Percentiles rank a stretch among this genome's conserved stretches.
These are phyloP conservation scores for Neelides folsomi DNA, from an alignment of 2,888 invertebrate species.

Conservation along the genomic window DNA sequence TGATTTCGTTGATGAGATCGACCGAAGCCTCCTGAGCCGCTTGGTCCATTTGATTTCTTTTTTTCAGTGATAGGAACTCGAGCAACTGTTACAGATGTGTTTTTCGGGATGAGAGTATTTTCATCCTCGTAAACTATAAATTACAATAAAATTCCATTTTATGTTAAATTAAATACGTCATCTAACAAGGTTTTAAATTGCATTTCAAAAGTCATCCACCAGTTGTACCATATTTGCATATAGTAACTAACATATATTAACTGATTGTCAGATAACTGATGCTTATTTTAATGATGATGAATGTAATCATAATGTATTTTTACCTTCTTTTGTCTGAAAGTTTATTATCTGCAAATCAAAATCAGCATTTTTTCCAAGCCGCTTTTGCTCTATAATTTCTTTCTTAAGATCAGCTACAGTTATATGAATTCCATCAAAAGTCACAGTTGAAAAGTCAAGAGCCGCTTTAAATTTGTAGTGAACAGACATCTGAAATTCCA, in stretches of 20 bases:
- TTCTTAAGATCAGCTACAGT: conserved; percentile 90
- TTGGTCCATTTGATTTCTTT: conserved; percentile 50
- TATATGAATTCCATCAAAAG: conserved; percentile 93
- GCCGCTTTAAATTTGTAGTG: conserved; percentile 98
- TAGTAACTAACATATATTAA: neutral
- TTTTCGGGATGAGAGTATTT: conserved; percentile 83
- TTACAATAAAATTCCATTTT: conserved; percentile 5
- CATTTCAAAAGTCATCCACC: too few species aligned
- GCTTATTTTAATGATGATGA: neutral
- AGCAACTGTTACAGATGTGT: conserved; percentile 88
- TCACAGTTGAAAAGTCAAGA: conserved; percentile 87
- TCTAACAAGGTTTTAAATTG: neutral
- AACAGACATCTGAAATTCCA: conserved; percentile 58
- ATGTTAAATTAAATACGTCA: conserved; percentile 1
- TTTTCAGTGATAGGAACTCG: conserved; percentile 73
- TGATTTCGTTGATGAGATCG: conserved; percentile 7
- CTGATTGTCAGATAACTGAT: neutral
- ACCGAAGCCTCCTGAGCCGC: conserved; percentile 10
- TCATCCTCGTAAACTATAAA: conserved; percentile 79
- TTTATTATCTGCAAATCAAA: conserved; percentile 94
- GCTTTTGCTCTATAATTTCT: conserved; percentile 85
- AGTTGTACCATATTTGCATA: too few species aligned
- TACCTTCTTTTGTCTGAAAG: conserved; percentile 94
- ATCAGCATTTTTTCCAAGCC: conserved; percentile 81
- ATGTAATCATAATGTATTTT: neutral